A percentile compares a stretch with the other conserved stretches of the same genome.
Evolutionary conservation across 2,888 invertebrate genomes (phyloP).

Genomic region (Celastrina argiolus): DNA sequence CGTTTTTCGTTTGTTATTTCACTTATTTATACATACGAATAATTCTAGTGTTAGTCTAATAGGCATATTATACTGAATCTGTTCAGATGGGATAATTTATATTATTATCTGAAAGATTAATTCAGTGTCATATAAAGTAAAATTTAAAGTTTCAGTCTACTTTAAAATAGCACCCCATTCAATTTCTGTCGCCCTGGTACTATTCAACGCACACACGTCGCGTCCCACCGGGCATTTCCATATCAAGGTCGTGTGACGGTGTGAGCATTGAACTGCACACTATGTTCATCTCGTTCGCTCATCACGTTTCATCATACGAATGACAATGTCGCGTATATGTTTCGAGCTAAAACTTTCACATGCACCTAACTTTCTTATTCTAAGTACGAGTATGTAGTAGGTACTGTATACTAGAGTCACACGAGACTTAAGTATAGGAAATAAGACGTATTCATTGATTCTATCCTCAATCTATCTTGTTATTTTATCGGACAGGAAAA

Average conservation of each 20-base stretch:
- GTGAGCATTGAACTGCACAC: constrained; percentile 30
- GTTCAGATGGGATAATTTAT: no score
- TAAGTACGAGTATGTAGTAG: constrained; percentile 13
- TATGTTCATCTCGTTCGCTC: constrained; percentile 50
- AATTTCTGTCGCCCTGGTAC: constrained; percentile 62
- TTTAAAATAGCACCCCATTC: background rate
- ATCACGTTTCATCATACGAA: constrained; percentile 33
- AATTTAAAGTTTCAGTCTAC: background rate
- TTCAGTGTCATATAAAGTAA: no score
- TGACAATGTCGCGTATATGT: constrained; percentile 44
- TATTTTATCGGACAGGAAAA: background rate
- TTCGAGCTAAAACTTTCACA: constrained; percentile 26
- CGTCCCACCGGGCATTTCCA: constrained; percentile 56
- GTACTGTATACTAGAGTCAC: background rate
- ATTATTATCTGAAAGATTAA: no score
- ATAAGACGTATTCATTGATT: background rate
- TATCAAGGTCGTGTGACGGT: constrained; percentile 55
- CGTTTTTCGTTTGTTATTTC: no score
- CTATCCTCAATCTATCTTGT: background rate
- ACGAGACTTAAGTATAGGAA: background rate
- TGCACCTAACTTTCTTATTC: constrained; percentile 51
- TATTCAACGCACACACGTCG: constrained; percentile 58
- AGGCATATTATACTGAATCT: no score
- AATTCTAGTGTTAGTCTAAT: no score
- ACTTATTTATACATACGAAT: no score